phyloP scores from a whole-genome alignment of 2,797 vertebrate genomes.

The Neomorphus geoffroyi region DNA sequence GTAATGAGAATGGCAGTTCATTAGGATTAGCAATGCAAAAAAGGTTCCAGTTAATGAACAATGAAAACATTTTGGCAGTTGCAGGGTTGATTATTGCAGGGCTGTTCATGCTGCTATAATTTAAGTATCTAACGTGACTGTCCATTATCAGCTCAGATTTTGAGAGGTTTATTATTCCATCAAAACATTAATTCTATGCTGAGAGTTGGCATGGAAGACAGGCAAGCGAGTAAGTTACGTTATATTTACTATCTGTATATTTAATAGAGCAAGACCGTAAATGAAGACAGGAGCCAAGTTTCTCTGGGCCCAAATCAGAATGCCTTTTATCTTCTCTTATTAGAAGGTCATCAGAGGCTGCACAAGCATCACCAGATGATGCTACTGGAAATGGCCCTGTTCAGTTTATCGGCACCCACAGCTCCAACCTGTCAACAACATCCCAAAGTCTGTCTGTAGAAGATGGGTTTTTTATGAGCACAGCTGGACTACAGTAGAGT shows the following conservation, averaged over 20 bases:
- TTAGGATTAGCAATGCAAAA: slow-evolving; percentile 68
- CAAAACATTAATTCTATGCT: slow-evolving; percentile 36
- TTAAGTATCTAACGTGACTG: slow-evolving; percentile 55
- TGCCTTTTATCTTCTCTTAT: neutral
- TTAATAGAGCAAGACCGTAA: neutral
- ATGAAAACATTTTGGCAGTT: slow-evolving; percentile 63
- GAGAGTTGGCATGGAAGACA: neutral
- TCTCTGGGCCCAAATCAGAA: neutral
- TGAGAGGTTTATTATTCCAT: slow-evolving; percentile 62
- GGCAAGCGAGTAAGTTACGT: neutral
- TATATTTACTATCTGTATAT: neutral
- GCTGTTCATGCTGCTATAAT: slow-evolving; percentile 25
- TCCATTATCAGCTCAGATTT: slow-evolving; percentile 67
- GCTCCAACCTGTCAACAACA: neutral
- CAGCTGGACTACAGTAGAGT: neutral
- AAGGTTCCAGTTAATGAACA: slow-evolving; percentile 68
- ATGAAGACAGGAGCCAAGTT: neutral
- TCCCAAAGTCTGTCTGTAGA: neutral
- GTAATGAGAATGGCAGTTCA: slow-evolving; percentile 54
- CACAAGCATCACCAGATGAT: neutral
- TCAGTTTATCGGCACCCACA: neutral
- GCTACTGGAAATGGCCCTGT: neutral
- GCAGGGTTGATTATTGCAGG: slow-evolving; percentile 11
- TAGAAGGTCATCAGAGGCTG: neutral
- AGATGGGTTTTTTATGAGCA: neutral